Base-by-base conservation (phyloP, 35 echinoderm and acorn worm species). In the Apostichopus japonicus region DNA sequence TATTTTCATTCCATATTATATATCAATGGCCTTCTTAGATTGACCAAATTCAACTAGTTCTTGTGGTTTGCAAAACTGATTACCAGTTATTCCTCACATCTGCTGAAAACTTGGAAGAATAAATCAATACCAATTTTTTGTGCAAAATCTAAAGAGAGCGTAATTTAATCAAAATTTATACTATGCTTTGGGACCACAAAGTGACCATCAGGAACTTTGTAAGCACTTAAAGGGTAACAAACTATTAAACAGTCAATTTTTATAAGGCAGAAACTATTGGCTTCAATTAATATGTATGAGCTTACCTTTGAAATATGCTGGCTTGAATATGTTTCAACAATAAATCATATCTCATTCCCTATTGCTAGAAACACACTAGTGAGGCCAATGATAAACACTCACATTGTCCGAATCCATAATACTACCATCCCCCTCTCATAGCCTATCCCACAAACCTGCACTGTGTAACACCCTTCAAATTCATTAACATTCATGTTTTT, bases 1-100 rank as follows among this genome's bases (percentile, higher is more conserved):
- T 22, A 53, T 87, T 61, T 87, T 87, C 62, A 63, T 25, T n/a
- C n/a, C n/a, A n/a, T 67, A 6, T 56, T 56, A 87, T 63, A 56
- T 87, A 61, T 65, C 1, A 15, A 61, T 61, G 23, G 11, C 56
- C 19, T 17, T 58, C 21, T 61, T 13, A 87, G 56, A 63, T 19
- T n/a, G n/a, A n/a, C n/a, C n/a, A n/a, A n/a, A n/a, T n/a, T n/a
- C n/a, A n/a, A n/a, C n/a, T n/a, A n/a, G 62, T 61, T 87, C 57
- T 5, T 2, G 16, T 87, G 84, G 23, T 87, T 87, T 24, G 62
- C n/a, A 13, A 5, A 62, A 22, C 56, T 87, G 54, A 87, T 87
- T 8, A 63, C 59, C 59, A n/a, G 53, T 15, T 54, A 53, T 15
- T 55, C 23, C 4, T 7, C 16, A 54, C 1, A 55, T 53, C 14